phyloP scores from a whole-genome alignment of 2,797 vertebrate genomes.

The Eupleurogrammus muticus region DNA sequence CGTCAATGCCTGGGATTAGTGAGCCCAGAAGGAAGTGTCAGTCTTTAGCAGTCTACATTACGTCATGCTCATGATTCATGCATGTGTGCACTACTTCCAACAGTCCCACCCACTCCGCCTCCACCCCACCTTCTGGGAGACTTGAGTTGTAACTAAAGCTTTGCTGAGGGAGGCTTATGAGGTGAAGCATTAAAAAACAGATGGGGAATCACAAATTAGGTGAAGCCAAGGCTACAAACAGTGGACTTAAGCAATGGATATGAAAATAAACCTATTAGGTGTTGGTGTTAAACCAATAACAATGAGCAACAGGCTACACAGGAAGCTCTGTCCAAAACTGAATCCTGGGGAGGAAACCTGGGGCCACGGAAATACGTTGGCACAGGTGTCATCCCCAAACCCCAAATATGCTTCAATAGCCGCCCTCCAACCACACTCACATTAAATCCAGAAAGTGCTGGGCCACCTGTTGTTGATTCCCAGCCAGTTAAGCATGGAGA shows the following conservation, averaged over 20 bases:
- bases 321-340: slow-evolving; percentile 4
- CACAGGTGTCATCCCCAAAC: background rate
- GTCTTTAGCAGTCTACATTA: slow-evolving; percentile 57
- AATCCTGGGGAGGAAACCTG: background rate
- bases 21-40: slow-evolving; percentile 60
- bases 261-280: slow-evolving; percentile 52
- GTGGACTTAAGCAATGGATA: slow-evolving; percentile 37
- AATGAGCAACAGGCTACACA: slow-evolving; percentile 8
- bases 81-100: background rate
- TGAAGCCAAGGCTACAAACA: slow-evolving; percentile 35
- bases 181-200: slow-evolving; percentile 47
- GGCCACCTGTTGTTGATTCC: slow-evolving; percentile 63
- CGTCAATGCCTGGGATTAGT: slow-evolving; percentile 55
- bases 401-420: background rate
- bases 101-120: slow-evolving; percentile 19
- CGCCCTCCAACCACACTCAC: background rate
- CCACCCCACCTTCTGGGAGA: slow-evolving; percentile 6
- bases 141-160: slow-evolving; percentile 24
- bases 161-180: slow-evolving; percentile 43
- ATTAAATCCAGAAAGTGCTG: slow-evolving; percentile 16
- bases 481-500: slow-evolving; percentile 32
- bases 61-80: no score
- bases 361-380: background rate
- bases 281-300: slow-evolving; percentile 24
- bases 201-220: slow-evolving; percentile 50